Evolutionary conservation across 2,888 invertebrate species (phyloP).

Genomic region (Reticulitermes lucifugus): DNA sequence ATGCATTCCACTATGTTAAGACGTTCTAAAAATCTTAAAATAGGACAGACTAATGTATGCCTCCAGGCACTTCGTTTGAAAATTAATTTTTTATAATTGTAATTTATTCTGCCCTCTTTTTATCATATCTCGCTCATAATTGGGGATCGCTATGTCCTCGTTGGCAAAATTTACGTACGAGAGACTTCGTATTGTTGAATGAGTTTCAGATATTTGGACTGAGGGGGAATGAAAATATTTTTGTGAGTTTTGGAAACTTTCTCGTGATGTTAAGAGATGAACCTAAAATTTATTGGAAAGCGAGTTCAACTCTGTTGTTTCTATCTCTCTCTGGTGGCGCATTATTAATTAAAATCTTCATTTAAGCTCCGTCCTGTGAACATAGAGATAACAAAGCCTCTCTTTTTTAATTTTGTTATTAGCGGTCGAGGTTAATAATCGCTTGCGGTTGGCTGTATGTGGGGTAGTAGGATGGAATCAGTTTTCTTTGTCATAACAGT

Average conservation of each 20-base stretch:
- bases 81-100: too few species aligned
- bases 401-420: background rate
- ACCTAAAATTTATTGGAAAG: background rate
- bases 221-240: background rate
- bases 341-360: constrained; percentile 35
- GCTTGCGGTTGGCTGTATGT: background rate
- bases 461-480: background rate
- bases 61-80: too few species aligned
- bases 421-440: constrained; percentile 12
- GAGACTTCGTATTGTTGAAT: too few species aligned
- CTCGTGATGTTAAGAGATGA: background rate
- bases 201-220: too few species aligned
- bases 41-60: too few species aligned
- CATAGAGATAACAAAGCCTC: background rate
- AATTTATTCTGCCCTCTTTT: too few species aligned
- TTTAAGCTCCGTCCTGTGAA: constrained; percentile 14
- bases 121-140: too few species aligned
- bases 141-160: too few species aligned
- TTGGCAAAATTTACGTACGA: too few species aligned
- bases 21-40: too few species aligned
- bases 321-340: background rate
- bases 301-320: background rate
- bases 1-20: too few species aligned
- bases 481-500: background rate
- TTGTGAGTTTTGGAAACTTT: background rate